phyloP scores from a whole-genome alignment of 2,113 vertebrate species.

The Anthoscopus minutus region DNA sequence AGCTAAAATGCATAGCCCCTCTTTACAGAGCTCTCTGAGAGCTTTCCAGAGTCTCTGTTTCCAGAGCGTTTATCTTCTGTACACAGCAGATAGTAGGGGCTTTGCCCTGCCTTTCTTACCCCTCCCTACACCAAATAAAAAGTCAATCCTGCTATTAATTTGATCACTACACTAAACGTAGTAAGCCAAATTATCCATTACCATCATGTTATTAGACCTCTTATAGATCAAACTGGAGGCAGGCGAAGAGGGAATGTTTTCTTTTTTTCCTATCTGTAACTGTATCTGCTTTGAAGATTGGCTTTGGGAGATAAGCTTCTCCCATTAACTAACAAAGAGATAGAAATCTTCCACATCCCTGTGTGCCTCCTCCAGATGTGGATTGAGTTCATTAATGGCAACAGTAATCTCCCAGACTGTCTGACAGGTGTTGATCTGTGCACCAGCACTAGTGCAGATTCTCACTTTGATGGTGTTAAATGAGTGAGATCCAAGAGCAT shows the following conservation, averaged over 20 bases:
- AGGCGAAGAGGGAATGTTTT: neutral
- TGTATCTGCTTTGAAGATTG: conserved; percentile 29
- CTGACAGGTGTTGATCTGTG: conserved; percentile 32
- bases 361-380: neutral
- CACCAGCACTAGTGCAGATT: neutral
- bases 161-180: neutral
- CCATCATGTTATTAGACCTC: neutral
- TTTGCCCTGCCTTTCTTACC: neutral
- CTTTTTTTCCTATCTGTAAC: neutral
- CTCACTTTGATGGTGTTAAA: conserved; percentile 2
- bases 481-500: neutral
- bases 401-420: neutral
- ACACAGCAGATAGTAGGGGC: neutral
- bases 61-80: too few species aligned
- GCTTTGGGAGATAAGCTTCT: conserved; percentile 20
- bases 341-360: conserved; percentile 10
- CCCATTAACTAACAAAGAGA: conserved; percentile 36
- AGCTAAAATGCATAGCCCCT: neutral
- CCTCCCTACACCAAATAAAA: neutral
- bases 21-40: neutral
- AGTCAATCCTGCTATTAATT: neutral
- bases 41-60: too few species aligned
- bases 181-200: neutral
- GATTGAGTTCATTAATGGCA: conserved; percentile 17
- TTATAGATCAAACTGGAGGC: neutral